Evolutionary conservation across 2,888 invertebrate genomes (phyloP), one percentile per base, ranked within the genome.

Genomic region (Calliopum simillimum): DNA sequence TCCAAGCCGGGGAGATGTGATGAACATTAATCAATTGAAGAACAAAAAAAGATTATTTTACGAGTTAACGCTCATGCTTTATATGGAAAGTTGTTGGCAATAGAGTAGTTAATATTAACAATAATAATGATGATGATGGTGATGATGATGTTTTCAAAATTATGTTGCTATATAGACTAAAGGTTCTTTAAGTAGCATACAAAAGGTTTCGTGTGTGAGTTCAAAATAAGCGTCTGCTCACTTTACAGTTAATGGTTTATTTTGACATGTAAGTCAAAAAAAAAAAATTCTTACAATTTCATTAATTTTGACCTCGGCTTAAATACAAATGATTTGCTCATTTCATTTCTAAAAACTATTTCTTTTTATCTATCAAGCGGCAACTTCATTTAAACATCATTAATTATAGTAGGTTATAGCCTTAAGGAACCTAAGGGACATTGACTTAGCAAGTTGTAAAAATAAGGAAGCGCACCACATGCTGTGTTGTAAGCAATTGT

Each of bases 301-400:
- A 53, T 53, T 53, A 53, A 53, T 53, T 53, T 53, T 23, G 53
- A 53, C 2, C 21, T 16, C 23, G 16, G 33, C 33, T 16, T 5
- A 23, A n/a, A 12, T 16, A 21, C 21, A 53, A 23, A 53, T 53
- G 53, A 53, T 23, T 23, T 53, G 53, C 53, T 21, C 21, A 53
- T 23, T 53, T 53, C 11, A 23, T 19, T 14, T n/a, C n/a, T 13
- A 53, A 33, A 8, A 25, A 4, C 5, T 25, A 8, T 8, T 6
- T 33, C 8, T 33, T 33, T 8, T 33, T 33, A 33, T 33, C 33
- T 19, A 44, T 44, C 44, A 61, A 44, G 44, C 19, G 13, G 64
- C 64, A 53, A 64, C 53, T 64, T 64, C 51, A 64, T 64, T 64
- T 64, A 16, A 53, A 64, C 25, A 64, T 64, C 64, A 64, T 64